These are phyloP conservation scores for Empis livida DNA, from an alignment of 2,888 invertebrate species.

Conservation along the genomic window DNA sequence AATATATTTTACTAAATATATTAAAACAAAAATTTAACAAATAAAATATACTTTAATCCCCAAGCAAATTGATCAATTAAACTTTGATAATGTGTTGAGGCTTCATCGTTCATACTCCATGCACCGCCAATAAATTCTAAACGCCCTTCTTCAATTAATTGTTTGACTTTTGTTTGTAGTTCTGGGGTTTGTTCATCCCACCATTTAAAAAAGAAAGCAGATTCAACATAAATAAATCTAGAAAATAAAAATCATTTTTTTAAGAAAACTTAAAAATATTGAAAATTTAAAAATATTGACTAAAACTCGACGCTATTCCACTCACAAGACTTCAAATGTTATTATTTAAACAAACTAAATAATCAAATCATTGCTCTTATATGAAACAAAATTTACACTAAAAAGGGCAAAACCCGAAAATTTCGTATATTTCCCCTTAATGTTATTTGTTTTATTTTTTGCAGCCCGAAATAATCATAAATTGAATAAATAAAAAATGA, in stretches of 20 bases:
- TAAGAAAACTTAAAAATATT: not conserved
- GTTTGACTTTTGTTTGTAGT: constrained; percentile 46
- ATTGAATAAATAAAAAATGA: too few relatives aligned
- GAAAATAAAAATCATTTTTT: constrained; percentile 15
- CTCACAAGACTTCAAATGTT: too few relatives aligned
- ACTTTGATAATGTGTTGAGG: constrained; percentile 53
- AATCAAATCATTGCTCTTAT: too few relatives aligned
- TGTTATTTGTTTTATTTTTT: too few relatives aligned
- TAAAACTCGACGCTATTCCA: too few relatives aligned
- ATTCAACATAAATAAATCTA: constrained; percentile 84
- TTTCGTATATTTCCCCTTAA: too few relatives aligned
- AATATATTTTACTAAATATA: not conserved
- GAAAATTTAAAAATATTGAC: too few relatives aligned
- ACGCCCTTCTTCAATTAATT: constrained; percentile 56
- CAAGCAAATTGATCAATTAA: constrained; percentile 58
- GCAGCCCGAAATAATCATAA: too few relatives aligned
- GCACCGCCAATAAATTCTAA: constrained; percentile 67
- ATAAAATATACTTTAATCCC: constrained; percentile 43
- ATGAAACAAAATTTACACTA: too few relatives aligned
- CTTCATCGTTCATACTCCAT: constrained; percentile 79
- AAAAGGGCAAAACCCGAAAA: too few relatives aligned
- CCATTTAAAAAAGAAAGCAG: constrained; percentile 78
- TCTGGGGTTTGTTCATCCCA: constrained; percentile 56
- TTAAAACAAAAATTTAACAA: not conserved
- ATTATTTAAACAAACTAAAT: too few relatives aligned